Base-by-base conservation (phyloP, 1,140 invertebrate species). In the Papilio helenus region DNA sequence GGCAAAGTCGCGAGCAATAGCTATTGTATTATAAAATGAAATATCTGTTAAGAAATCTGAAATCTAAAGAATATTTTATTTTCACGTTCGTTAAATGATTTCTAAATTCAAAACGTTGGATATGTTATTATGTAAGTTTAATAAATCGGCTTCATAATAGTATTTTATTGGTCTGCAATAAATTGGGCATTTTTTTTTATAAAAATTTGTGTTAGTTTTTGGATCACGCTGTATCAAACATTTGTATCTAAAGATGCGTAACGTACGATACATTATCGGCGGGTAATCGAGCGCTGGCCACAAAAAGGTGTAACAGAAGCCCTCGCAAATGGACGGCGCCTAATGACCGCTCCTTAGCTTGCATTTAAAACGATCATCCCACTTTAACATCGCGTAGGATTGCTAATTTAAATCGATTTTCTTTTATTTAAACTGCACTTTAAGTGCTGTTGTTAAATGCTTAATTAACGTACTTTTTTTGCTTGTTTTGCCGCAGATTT, bases 301-400 rank as follows among this genome's bases (percentile, higher is more conserved):
- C 89, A 92, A 92, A 92, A 92, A 92, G 90, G 87, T 87, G 90
- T 87, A 94, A 93, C 92, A 93, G 92, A 90, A 92, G 92, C 91
- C 84, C 61, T 73, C 72, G 85, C 86, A 85, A 88, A 87, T 84
- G 86, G 84, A 81, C 20, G 73, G 79, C 72, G 81, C 80, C 86
- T 93, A 93, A 93, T 93, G 89, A 92, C 85, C 87, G 85, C 87
- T 86, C 85, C 90, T 93, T 93, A 89, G 86, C 83, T 88, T 86
- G 85, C 88, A 91, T 91, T 91, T 88, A 86, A 87, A 84, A 78
- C 80, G 79, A 86, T 86, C 83, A 82, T 80, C 80, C 72, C 80
- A 78, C 80, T 85, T 76, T 80, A 80, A 79, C 81, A 84, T 88
- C 85, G 87, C 84, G 84, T 76, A 79, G 80, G 74, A 92, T 93